Conservation (phyloP, 2,113 vertebrate species). For the Candoia aspera region DNA sequence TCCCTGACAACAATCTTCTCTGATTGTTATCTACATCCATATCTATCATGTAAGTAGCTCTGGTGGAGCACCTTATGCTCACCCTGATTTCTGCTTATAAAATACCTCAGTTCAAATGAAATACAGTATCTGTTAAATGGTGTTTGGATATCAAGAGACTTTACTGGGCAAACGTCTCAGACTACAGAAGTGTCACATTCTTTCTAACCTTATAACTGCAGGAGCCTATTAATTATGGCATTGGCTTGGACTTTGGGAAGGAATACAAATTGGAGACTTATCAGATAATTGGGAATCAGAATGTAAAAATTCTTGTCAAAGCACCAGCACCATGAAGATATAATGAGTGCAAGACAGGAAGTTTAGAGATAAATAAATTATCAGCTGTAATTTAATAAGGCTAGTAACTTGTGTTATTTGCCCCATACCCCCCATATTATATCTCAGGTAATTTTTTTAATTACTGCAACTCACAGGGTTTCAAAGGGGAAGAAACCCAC, state of each 20-base stretch:
- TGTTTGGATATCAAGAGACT: not conserved
- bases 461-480: not conserved
- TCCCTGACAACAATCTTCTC: not conserved
- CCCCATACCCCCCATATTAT: not conserved
- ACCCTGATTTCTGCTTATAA: not conserved
- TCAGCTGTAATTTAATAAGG: not conserved
- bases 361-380: not conserved
- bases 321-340: not conserved
- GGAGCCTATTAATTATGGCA: not conserved
- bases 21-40: not conserved
- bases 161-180: not conserved
- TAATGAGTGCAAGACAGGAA: not conserved
- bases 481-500: not conserved
- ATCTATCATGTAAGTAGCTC: not conserved
- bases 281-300: not conserved
- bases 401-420: not conserved
- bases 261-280: not conserved
- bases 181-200: not conserved
- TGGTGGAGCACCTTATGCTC: not conserved
- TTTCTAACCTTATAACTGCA: not conserved
- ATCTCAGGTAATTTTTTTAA: not conserved
- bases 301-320: not conserved
- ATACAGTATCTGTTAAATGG: not conserved
- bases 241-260: not conserved
- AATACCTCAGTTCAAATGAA: not conserved